Base-by-base conservation (phyloP, 2,888 invertebrate species). In the Dromius quadrimaculatus region DNA sequence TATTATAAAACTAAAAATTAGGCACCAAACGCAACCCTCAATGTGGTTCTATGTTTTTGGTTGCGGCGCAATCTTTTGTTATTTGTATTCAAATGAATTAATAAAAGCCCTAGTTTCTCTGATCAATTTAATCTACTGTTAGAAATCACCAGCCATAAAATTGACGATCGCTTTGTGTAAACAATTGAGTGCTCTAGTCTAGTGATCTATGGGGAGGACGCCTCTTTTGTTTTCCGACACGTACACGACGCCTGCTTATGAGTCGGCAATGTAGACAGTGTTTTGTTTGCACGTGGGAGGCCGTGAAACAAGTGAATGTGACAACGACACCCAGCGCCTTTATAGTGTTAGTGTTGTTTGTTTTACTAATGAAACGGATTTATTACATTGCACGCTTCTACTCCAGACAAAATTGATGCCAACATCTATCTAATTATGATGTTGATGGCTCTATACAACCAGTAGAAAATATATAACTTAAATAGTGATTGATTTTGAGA, bases 201-300 rank as follows among this genome's bases (percentile, higher is more conserved):
- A n/a, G n/a, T n/a, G n/a, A n/a, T n/a, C n/a, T n/a, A n/a, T n/a
- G n/a, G n/a, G n/a, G n/a, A n/a, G 11, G 9, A 23, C 20, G 22
- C 20, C 28, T 11, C 50, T 54, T 28, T 54, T 54, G 50, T 54
- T 54, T 54, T 28, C 50, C 22, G 47, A 23, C 11, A 20, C 47
- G 36, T 20, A 23, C 11, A 20, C 47, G 36, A 36, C n/a, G 36
- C n/a, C 36, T 20, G 47, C 47, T 47, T 47, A 47, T 47, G 47
- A 47, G 47, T 47, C 47, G 47, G 19, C 47, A 54, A 28, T 54
- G 47, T 47, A 20, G 47, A 20, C 47, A 54, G 50, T 54, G 50
- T 54, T 54, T 28, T 54, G 50, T 54, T 54, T 54, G 50, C 50
- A 54, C 50, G 50, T 54, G 50, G 50, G 50, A 54, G 50, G 50